Evolutionary conservation across 2,888 invertebrate genomes (phyloP).

Genomic region (Eupithecia exiguata): DNA sequence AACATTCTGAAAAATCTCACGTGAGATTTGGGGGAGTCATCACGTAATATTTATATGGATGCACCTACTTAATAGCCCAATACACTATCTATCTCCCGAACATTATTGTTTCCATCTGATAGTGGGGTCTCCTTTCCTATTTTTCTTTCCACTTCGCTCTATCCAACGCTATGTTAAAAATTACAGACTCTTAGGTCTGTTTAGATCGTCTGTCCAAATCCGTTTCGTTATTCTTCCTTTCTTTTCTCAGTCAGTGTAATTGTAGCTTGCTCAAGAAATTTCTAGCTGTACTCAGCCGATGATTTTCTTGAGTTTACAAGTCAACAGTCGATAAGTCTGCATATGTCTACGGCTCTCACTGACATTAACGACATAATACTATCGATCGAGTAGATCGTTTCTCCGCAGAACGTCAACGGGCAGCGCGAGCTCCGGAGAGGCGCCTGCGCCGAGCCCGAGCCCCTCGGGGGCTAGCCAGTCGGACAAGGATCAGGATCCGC

Average conservation of each 20-base stretch:
- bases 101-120: too few relatives aligned
- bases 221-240: not conserved
- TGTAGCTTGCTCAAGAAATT: not conserved
- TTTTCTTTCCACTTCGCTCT: too few relatives aligned
- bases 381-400: constrained; percentile 81
- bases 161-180: not conserved
- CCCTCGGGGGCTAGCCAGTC: constrained; percentile 96
- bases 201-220: too few relatives aligned
- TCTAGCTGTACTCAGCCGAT: not conserved
- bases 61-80: too few relatives aligned
- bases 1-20: too few relatives aligned
- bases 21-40: too few relatives aligned
- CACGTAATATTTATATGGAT: too few relatives aligned
- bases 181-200: not conserved
- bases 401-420: constrained; percentile 82
- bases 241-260: not conserved
- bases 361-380: constrained; percentile 75
- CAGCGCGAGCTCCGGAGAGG: constrained; percentile 78
- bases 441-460: constrained; percentile 85
- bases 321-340: constrained; percentile 53
- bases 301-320: not conserved
- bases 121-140: too few relatives aligned
- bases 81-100: too few relatives aligned
- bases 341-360: constrained; percentile 63
- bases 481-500: constrained; percentile 94